These are phyloP conservation scores for Eulemur rubriventer DNA, from an alignment of 2,797 vertebrate species.

Conservation along the genomic window DNA sequence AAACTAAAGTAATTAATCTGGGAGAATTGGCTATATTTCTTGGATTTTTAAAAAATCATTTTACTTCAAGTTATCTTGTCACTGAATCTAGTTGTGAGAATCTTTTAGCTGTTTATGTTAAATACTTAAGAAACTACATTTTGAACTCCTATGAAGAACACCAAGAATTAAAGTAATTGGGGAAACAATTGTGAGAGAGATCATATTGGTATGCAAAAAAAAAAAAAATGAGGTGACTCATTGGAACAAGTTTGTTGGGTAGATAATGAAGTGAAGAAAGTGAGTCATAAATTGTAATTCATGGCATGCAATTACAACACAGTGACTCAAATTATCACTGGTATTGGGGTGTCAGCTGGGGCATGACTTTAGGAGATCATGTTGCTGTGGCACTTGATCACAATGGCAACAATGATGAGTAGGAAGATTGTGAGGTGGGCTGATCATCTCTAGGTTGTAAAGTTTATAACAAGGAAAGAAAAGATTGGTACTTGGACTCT, in stretches of 20 bases:
- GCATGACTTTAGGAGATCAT: background rate
- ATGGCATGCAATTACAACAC: background rate
- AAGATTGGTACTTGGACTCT: background rate
- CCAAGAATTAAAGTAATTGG: conserved; percentile 9
- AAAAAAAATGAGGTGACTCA: conserved; percentile 24
- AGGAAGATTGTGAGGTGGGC: background rate
- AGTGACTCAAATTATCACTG: background rate
- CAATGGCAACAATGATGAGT: background rate
- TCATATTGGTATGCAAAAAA: background rate
- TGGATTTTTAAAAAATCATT: conserved; percentile 5
- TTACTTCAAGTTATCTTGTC: background rate
- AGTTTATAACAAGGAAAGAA: background rate
- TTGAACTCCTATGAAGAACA: conserved; percentile 36
- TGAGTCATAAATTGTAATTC: conserved; percentile 38
- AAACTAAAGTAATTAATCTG: background rate
- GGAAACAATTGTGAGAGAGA: background rate
- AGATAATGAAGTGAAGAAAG: background rate
- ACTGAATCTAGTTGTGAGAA: background rate
- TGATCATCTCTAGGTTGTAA: background rate
- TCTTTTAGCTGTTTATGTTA: conserved; percentile 9
- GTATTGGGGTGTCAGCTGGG: background rate
- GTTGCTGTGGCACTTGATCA: background rate
- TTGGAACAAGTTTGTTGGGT: conserved; percentile 18
- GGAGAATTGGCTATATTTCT: background rate
- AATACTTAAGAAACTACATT: conserved; percentile 1